A percentile compares a stretch with the other conserved stretches of the same genome.
These are phyloP conservation scores for Synergus umbraculus DNA, from an alignment of 2,888 invertebrate genomes.

Conservation along the genomic window DNA sequence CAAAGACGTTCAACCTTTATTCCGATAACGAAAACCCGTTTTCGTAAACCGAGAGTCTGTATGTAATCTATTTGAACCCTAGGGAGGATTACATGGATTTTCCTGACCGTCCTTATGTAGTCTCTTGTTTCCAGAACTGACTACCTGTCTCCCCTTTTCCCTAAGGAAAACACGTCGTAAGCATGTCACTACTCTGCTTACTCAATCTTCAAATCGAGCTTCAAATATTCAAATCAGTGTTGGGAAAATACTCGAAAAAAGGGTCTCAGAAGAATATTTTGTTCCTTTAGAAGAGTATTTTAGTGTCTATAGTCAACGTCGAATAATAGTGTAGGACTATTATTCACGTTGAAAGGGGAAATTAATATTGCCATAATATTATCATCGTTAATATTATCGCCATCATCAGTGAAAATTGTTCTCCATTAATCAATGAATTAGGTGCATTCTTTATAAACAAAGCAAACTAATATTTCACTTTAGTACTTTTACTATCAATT, in stretches of 20 bases:
- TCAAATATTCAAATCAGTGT: not conserved
- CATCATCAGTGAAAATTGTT: not conserved
- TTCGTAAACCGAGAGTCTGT: constrained; percentile 59
- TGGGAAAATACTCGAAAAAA: not conserved
- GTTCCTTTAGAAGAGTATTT: not conserved
- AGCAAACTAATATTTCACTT: too few relatives aligned
- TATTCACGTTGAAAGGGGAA: not conserved
- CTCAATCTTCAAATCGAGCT: not conserved
- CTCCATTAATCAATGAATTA: not conserved
- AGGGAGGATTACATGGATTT: constrained; percentile 63
- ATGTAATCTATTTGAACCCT: constrained; percentile 64
- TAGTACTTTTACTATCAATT: too few relatives aligned
- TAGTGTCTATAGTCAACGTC: not conserved
- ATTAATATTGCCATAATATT: constrained; percentile 2
- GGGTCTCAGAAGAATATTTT: not conserved
- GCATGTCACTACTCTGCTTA: not conserved
- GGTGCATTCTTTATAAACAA: not conserved
- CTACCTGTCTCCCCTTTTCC: constrained; percentile 36
- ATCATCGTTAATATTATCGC: not conserved
- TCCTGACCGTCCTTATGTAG: constrained; percentile 36
- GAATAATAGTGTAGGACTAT: not conserved
- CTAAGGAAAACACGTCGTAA: not conserved
- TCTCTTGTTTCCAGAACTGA: not conserved
- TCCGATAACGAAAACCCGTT: constrained; percentile 65
- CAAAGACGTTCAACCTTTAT: constrained; percentile 60